Evolutionary conservation across 2,797 vertebrate genomes (phyloP).

Genomic region (Trachurus trachurus): DNA sequence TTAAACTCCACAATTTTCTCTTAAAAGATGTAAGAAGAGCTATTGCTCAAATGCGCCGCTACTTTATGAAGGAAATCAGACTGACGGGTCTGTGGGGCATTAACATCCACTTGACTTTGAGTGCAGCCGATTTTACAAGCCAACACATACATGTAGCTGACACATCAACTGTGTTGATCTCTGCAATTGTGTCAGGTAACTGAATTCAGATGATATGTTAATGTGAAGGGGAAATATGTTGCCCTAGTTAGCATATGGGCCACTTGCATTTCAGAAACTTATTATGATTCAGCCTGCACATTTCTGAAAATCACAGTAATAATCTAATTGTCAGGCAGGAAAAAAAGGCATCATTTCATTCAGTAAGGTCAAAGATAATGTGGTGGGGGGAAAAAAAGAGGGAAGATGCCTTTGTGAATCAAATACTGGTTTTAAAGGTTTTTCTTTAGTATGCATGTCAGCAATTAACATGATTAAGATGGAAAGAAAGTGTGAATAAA

Average conservation of each 20-base stretch:
- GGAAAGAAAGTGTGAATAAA: not conserved
- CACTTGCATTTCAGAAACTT: conserved; percentile 80
- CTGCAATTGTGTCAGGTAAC: conserved; percentile 86
- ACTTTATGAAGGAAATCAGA: conserved; percentile 85
- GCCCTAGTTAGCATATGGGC: conserved; percentile 88
- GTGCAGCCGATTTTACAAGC: conserved; percentile 82
- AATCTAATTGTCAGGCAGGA: conserved; percentile 84
- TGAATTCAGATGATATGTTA: conserved; percentile 89
- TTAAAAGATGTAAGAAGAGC: conserved; percentile 86
- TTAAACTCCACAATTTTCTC: conserved; percentile 88
- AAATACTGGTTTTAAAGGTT: conserved; percentile 40
- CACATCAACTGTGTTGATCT: conserved; percentile 84
- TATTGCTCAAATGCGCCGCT: conserved; percentile 77
- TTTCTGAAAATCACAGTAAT: conserved; percentile 81
- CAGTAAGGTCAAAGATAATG: conserved; percentile 78
- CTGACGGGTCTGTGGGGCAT: conserved; percentile 82
- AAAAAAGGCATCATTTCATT: conserved; percentile 66
- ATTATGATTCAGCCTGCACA: conserved; percentile 81
- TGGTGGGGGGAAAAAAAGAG: conserved; percentile 44
- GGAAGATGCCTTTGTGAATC: conserved; percentile 63
- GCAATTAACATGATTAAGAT: conserved; percentile 12
- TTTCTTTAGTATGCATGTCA: conserved; percentile 25
- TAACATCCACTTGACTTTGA: conserved; percentile 89
- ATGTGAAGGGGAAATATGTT: conserved; percentile 83
- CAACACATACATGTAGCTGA: conserved; percentile 86